These are phyloP conservation scores for Ceratosolen fusciceps DNA, from an alignment of 1,140 invertebrate genomes.

Conservation along the genomic window DNA sequence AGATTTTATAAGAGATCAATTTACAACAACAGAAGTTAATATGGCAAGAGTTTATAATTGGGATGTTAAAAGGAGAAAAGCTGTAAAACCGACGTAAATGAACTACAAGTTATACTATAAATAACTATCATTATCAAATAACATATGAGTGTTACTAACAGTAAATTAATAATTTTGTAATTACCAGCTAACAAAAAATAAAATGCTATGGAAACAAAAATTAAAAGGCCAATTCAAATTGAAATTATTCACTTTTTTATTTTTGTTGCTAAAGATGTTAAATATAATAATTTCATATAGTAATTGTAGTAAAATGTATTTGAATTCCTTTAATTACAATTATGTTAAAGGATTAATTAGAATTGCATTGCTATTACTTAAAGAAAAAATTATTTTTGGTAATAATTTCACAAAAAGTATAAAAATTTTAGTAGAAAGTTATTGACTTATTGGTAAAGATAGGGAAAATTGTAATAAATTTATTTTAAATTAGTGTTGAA, in stretches of 20 bases:
- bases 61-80: constrained; percentile 91
- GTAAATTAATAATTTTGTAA: constrained; percentile 34
- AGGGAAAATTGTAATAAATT: too few species aligned
- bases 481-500: neutral
- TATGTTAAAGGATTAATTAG: too few species aligned
- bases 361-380: too few species aligned
- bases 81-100: constrained; percentile 69
- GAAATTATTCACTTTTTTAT: too few species aligned
- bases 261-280: too few species aligned
- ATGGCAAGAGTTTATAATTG: constrained; percentile 97
- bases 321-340: too few species aligned
- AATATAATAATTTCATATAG: too few species aligned
- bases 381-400: too few species aligned
- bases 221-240: neutral
- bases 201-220: neutral
- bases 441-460: too few species aligned
- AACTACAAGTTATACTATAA: constrained; percentile 15
- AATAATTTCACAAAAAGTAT: too few species aligned
- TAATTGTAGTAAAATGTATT: too few species aligned
- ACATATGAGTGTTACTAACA: neutral
- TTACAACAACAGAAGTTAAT: constrained; percentile 98
- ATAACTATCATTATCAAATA: neutral
- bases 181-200: constrained; percentile 15
- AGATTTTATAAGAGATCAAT: constrained; percentile 93
- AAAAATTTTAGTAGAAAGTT: too few species aligned